phyloP scores from a whole-genome alignment of 2,113 vertebrate genomes.

The Urocolius indicus region DNA sequence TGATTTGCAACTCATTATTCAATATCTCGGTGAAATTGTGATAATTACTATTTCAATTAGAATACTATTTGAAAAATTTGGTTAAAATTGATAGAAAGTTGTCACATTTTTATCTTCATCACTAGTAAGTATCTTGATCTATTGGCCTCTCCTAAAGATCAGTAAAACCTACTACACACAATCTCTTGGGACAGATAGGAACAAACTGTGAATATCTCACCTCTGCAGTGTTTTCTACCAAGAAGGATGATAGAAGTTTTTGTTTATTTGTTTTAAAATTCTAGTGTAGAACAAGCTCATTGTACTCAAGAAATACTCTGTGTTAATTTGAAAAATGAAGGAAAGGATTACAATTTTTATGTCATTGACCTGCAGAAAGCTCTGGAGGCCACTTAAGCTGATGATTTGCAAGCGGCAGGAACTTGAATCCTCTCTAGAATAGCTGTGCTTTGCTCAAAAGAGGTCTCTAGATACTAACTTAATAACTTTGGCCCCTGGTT shows the following conservation, averaged over 20 bases:
- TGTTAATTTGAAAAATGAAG: not conserved
- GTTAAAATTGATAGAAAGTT: not conserved
- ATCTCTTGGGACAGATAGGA: not conserved
- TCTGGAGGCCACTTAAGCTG: not conserved
- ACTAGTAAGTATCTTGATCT: not conserved
- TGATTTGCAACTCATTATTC: not conserved
- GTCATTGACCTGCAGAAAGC: not conserved
- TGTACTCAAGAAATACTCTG: not conserved
- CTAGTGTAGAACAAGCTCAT: not conserved
- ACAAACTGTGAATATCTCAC: not conserved
- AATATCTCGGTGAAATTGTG: not conserved
- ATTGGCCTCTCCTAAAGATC: not conserved
- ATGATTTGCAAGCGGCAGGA: not conserved
- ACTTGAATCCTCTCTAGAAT: not conserved
- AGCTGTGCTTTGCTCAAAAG: not conserved
- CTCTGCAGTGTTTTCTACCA: not conserved
- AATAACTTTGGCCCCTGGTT: not conserved
- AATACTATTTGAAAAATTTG: not conserved
- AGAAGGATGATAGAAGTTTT: not conserved
- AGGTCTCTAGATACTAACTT: not conserved
- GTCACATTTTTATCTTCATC: not conserved
- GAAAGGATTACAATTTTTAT: not conserved
- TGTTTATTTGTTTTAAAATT: not conserved
- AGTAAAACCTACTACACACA: not conserved
- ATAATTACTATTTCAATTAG: not conserved